Conservation (phyloP, 2,113 vertebrate genomes). For the Pelecanoides urinatrix region DNA sequence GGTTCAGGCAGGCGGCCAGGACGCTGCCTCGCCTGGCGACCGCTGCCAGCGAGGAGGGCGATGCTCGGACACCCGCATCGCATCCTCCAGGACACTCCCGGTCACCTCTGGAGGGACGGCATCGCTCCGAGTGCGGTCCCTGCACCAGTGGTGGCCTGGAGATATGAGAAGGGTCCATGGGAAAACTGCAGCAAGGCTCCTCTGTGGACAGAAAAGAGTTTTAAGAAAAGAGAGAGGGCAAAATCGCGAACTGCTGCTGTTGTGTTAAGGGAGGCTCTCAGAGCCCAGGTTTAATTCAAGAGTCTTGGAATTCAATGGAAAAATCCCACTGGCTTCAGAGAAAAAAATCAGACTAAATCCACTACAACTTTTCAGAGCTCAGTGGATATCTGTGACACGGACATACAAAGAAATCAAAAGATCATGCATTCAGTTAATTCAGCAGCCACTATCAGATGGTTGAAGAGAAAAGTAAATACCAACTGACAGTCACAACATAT, state of each 20-base stretch:
- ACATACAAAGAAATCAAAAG: not conserved
- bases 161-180: fast-evolving
- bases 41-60: fast-evolving
- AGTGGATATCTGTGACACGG: not conserved
- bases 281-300: not conserved
- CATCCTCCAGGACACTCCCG: no score
- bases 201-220: fast-evolving
- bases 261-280: not conserved
- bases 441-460: not conserved
- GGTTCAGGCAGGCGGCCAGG: not conserved
- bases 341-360: not conserved
- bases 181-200: not conserved
- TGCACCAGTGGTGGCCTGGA: fast-evolving
- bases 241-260: not conserved
- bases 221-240: not conserved
- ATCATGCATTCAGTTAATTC: not conserved
- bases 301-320: not conserved
- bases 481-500: not conserved
- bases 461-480: not conserved
- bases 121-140: fast-evolving
- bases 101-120: not conserved
- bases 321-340: not conserved
- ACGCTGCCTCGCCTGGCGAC: not conserved
- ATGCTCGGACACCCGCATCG: not conserved
- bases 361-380: not conserved